Evolutionary conservation across 1,140 invertebrate genomes (phyloP).

Genomic region (Pissodes strobi): DNA sequence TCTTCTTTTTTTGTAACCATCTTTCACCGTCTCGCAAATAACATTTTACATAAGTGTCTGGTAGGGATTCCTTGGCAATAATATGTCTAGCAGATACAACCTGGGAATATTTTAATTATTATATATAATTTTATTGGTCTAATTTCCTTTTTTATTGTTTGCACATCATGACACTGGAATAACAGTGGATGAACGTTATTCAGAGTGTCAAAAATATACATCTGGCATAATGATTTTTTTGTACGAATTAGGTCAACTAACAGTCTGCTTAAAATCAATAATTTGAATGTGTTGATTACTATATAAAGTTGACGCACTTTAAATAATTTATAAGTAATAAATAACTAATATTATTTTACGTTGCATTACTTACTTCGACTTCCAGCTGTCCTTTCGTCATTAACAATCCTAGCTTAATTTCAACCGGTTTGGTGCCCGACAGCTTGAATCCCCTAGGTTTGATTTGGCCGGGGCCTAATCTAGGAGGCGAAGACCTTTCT

Average conservation of each 20-base stretch:
- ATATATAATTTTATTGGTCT: too few relatives aligned
- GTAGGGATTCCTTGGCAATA: slow-evolving; percentile 57
- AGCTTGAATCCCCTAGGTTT: slow-evolving; percentile 72
- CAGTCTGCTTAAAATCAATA: too few relatives aligned
- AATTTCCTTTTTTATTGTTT: background rate
- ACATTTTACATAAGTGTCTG: slow-evolving; percentile 93
- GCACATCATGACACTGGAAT: background rate
- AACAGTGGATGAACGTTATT: background rate
- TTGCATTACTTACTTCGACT: slow-evolving; percentile 70
- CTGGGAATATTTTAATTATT: too few relatives aligned
- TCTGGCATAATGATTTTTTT: too few relatives aligned
- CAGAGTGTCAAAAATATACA: too few relatives aligned
- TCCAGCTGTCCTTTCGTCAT: slow-evolving; percentile 91
- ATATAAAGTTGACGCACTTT: too few relatives aligned
- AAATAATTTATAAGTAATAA: too few relatives aligned
- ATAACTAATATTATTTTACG: too few relatives aligned
- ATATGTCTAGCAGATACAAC: slow-evolving; percentile 59
- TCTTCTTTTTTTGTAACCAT: slow-evolving; percentile 89
- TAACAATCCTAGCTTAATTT: slow-evolving; percentile 84
- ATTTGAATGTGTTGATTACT: too few relatives aligned
- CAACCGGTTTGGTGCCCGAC: slow-evolving; percentile 70
- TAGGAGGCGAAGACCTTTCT: slow-evolving; percentile 54
- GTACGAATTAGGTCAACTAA: too few relatives aligned
- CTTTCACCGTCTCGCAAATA: slow-evolving; percentile 86
- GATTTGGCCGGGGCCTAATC: slow-evolving; percentile 76